phyloP scores from a whole-genome alignment of 92 coral and sea anemone genomes.

The Actinernus sp. region DNA sequence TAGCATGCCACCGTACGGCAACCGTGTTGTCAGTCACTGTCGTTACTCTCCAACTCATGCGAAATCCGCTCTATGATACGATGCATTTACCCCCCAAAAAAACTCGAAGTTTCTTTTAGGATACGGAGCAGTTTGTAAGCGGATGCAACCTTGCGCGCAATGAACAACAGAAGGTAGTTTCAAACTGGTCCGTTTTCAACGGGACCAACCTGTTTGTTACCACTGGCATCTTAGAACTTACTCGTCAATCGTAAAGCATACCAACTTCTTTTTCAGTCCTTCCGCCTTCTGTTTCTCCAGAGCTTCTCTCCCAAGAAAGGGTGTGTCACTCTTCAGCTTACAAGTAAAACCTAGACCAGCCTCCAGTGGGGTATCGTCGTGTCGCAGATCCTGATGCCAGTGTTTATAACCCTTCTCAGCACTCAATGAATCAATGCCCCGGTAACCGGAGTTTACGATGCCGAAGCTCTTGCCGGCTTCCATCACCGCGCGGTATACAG shows the following conservation, averaged over 20 bases:
- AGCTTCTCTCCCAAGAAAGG: conserved; percentile 96
- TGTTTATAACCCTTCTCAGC: conserved; percentile 98
- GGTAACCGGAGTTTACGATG: conserved; percentile 87
- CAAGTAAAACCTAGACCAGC: conserved; percentile 97
- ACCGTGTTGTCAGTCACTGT: too few relatives aligned
- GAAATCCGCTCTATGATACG: too few relatives aligned
- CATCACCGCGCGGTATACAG: conserved; percentile 96
- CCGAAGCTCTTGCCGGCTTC: conserved; percentile 81
- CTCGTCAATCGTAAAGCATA: conserved; percentile 90
- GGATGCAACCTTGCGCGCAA: too few relatives aligned
- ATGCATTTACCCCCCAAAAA: too few relatives aligned
- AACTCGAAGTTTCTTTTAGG: too few relatives aligned
- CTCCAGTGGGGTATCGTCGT: conserved; percentile 97
- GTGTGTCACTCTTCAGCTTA: conserved; percentile 89
- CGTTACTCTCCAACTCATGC: too few relatives aligned
- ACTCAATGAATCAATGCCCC: conserved; percentile 96
- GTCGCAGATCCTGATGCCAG: conserved; percentile 97
- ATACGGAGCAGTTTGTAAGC: too few relatives aligned
- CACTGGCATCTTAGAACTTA: too few relatives aligned
- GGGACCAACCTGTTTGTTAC: too few relatives aligned
- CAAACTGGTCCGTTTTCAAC: too few relatives aligned
- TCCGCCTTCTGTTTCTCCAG: conserved; percentile 89
- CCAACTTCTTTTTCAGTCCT: conserved; percentile 82
- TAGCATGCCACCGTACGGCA: too few relatives aligned
- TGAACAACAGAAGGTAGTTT: too few relatives aligned